A percentile compares a stretch with the other conserved stretches of the same genome.
These are phyloP conservation scores for Eurytoma californica DNA, from an alignment of 2,888 invertebrate species.

Conservation along the genomic window DNA sequence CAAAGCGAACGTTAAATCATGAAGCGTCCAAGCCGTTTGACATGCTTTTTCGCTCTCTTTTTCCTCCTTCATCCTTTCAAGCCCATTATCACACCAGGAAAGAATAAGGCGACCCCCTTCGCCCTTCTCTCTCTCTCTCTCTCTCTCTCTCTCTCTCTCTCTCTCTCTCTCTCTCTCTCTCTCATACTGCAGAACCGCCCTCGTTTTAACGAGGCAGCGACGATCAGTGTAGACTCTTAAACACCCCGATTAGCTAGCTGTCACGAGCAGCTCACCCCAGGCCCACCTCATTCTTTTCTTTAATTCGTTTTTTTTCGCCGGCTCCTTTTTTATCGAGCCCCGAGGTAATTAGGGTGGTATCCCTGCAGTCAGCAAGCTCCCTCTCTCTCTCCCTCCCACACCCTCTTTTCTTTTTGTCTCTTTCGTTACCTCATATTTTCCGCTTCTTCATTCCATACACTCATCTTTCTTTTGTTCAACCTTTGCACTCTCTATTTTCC, in stretches of 20 bases:
- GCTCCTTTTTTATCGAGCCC: slow-evolving; percentile 69
- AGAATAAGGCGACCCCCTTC: slow-evolving; percentile 68
- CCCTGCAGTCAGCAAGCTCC: slow-evolving; percentile 69
- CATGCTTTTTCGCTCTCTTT: slow-evolving; percentile 60
- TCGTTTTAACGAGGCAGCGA: slow-evolving; percentile 73
- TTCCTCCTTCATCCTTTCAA: slow-evolving; percentile 59
- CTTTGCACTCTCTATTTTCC: too few relatives aligned
- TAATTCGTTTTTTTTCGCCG: slow-evolving; percentile 69
- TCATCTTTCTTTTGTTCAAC: neutral
- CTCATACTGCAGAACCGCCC: slow-evolving; percentile 63
- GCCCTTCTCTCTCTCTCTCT: slow-evolving; percentile 48
- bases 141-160: slow-evolving; percentile 42
- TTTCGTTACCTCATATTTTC: neutral
- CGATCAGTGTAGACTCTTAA: slow-evolving; percentile 75
- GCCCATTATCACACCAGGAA: slow-evolving; percentile 72
- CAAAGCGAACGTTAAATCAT: slow-evolving; percentile 68
- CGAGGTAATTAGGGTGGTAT: slow-evolving; percentile 74
- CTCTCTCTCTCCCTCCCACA: slow-evolving; percentile 51
- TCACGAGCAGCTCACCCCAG: slow-evolving; percentile 74
- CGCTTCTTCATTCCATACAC: neutral
- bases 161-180: slow-evolving; percentile 51
- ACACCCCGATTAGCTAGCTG: slow-evolving; percentile 75
- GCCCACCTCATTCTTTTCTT: slow-evolving; percentile 74
- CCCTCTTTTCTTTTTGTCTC: slow-evolving; percentile 1
- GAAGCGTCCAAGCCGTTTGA: slow-evolving; percentile 60